Evolutionary conservation across 2,113 vertebrate genomes (phyloP).

Genomic region (Anseranas semipalmata): DNA sequence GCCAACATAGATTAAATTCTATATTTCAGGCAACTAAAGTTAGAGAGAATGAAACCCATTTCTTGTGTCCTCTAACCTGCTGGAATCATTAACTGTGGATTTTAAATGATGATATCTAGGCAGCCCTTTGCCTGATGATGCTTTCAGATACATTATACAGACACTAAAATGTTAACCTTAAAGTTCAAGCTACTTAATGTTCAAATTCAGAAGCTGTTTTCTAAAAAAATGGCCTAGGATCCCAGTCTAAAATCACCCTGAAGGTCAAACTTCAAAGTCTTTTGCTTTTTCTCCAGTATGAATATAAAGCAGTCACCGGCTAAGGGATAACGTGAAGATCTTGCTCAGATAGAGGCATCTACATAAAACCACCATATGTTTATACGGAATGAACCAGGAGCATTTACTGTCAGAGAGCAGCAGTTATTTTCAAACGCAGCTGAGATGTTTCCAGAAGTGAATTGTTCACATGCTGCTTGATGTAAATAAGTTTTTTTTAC

Average conservation of each 20-base stretch:
- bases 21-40: not conserved
- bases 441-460: not conserved
- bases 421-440: not conserved
- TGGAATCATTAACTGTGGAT: not conserved
- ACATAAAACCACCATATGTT: not conserved
- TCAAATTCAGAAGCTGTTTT: not conserved
- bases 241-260: not conserved
- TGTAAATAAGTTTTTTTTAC: not conserved
- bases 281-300: not conserved
- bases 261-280: not conserved
- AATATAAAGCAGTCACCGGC: not conserved
- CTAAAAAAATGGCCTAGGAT: not conserved
- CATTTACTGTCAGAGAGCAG: not conserved
- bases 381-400: not conserved
- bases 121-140: not conserved
- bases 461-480: not conserved
- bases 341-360: not conserved
- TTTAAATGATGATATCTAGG: not conserved
- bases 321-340: not conserved
- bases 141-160: not conserved
- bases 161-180: not conserved
- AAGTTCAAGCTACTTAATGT: not conserved
- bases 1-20: not conserved
- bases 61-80: not conserved
- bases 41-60: not conserved